A percentile compares a stretch with the other conserved stretches of the same genome.
Conservation (phyloP, 1,140 invertebrate genomes). For the Liolophura sinensis region DNA sequence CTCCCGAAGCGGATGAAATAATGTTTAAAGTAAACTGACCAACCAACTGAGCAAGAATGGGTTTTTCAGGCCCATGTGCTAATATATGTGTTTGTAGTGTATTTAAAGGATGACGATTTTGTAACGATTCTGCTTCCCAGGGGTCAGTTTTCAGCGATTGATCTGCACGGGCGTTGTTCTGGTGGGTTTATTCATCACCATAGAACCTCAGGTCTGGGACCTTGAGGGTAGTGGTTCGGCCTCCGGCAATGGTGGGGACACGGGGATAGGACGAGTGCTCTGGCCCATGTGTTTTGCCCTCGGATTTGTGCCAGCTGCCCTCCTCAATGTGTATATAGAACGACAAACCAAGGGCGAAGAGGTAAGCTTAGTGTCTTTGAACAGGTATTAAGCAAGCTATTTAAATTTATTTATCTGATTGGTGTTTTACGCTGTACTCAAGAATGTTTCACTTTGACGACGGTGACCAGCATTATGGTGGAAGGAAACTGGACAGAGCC, state of each 20-base stretch:
- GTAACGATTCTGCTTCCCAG: constrained; percentile 13
- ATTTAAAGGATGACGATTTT: background rate
- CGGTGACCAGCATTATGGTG: too few species aligned
- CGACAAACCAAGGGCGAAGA: constrained; percentile 22
- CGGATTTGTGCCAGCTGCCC: constrained; percentile 24
- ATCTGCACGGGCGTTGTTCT: constrained; percentile 26
- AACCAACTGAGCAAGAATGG: too few species aligned
- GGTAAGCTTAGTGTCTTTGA: constrained; percentile 9
- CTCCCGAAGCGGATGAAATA: too few species aligned
- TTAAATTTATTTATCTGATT: too few species aligned
- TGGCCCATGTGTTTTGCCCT: constrained; percentile 30
- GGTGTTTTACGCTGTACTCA: too few species aligned
- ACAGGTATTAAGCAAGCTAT: too few species aligned
- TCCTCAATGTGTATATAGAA: constrained; percentile 28
- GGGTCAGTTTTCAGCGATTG: constrained; percentile 19
- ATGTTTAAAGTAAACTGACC: too few species aligned
- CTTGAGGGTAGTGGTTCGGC: constrained; percentile 15
- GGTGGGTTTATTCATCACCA: constrained; percentile 25
- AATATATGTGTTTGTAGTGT: too few species aligned
- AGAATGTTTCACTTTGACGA: too few species aligned
- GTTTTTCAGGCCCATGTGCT: too few species aligned
- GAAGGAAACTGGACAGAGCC: too few species aligned
- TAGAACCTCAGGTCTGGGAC: constrained; percentile 34
- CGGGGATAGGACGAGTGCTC: constrained; percentile 16
- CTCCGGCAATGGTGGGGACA: background rate